Evolutionary conservation across 2,113 vertebrate species (phyloP), one percentile per base, ranked within the genome.

Genomic region (Stegostoma tigrinum): DNA sequence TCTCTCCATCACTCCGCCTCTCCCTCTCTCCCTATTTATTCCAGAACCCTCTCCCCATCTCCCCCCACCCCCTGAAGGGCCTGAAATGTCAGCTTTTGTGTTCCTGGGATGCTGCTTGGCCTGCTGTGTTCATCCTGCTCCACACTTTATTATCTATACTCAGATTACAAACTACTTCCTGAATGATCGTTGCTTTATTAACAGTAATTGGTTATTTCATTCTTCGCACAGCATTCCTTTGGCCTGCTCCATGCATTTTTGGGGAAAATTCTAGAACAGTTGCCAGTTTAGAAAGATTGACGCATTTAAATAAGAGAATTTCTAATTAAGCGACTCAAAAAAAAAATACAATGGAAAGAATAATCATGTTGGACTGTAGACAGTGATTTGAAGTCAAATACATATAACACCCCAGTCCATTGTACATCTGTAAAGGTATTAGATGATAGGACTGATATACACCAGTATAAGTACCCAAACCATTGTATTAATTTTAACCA

Each of bases 101-200:
- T n/a, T n/a, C n/a, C n/a, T n/a, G n/a, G n/a, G n/a, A n/a, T n/a
- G n/a, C n/a, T n/a, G n/a, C n/a, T n/a, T n/a, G n/a, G n/a, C n/a
- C n/a, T n/a, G n/a, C n/a, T n/a, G n/a, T n/a, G n/a, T n/a, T n/a
- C n/a, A n/a, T n/a, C n/a, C n/a, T n/a, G n/a, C n/a, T n/a, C n/a
- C n/a, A n/a, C n/a, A n/a, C n/a, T n/a, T n/a, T n/a, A n/a, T n/a
- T n/a, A n/a, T n/a, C 30, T 89, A 48, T 8, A 38, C n/a, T 93
- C 61, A 93, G 64, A 66, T 38, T 93, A 64, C 61, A 66, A 67
- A 30, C 87, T 38, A 93, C 66, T 93, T 93, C 89, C 89, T 91
- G 89, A 12, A 91, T n/a, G 89, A 91, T 66, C 5, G 7, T 64
- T 64, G 5, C 19, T 61, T 91, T 91, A 87, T 93, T 38, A 19